A percentile compares a stretch with the other conserved stretches of the same genome.
These are phyloP conservation scores for Plutella xylostella DNA, from an alignment of 2,888 invertebrate genomes.

Conservation along the genomic window DNA sequence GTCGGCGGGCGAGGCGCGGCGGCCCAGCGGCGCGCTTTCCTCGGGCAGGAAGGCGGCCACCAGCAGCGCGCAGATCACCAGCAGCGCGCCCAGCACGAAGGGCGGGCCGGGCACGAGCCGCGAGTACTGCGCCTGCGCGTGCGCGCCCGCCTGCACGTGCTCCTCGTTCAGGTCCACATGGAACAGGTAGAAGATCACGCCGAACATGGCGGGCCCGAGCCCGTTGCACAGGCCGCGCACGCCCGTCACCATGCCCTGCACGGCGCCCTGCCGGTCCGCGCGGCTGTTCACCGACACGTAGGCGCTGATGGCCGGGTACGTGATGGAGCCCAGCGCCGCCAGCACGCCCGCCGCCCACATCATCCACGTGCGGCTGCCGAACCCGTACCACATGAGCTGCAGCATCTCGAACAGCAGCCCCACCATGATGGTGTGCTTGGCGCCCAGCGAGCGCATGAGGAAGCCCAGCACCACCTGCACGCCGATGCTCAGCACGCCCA, in stretches of 20 bases:
- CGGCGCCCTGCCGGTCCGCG: conserved; percentile 96
- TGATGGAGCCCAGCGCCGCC: conserved; percentile 95
- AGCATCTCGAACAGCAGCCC: conserved; percentile 97
- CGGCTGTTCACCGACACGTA: conserved; percentile 98
- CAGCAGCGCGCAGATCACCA: conserved; percentile 95
- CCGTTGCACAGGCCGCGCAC: conserved; percentile 98
- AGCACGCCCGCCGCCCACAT: conserved; percentile 99
- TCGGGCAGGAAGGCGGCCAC: conserved; percentile 91
- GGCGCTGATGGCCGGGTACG: conserved; percentile 98
- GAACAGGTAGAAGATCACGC: conserved; percentile 98
- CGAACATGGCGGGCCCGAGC: conserved; percentile 98
- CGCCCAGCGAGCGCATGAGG: conserved; percentile 86
- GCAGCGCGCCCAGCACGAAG: conserved; percentile 96
- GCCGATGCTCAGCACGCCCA: conserved; percentile 95
- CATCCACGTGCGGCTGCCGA: conserved; percentile 97
- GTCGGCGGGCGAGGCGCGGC: conserved; percentile 74
- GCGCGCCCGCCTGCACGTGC: conserved; percentile 36
- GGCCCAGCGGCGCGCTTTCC: conserved; percentile 49
- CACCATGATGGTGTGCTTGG: conserved; percentile 97
- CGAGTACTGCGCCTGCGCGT: conserved; percentile 61
- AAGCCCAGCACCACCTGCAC: conserved; percentile 91
- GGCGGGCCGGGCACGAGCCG: conserved; percentile 96
- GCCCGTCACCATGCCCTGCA: conserved; percentile 98
- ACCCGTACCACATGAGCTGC: conserved; percentile 97
- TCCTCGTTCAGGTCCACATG: conserved; percentile 96